Percentiles rank a stretch among this genome's conserved stretches.
phyloP scores from a whole-genome alignment of 2,113 vertebrate genomes.

The Dolichallabes microphthalmus region DNA sequence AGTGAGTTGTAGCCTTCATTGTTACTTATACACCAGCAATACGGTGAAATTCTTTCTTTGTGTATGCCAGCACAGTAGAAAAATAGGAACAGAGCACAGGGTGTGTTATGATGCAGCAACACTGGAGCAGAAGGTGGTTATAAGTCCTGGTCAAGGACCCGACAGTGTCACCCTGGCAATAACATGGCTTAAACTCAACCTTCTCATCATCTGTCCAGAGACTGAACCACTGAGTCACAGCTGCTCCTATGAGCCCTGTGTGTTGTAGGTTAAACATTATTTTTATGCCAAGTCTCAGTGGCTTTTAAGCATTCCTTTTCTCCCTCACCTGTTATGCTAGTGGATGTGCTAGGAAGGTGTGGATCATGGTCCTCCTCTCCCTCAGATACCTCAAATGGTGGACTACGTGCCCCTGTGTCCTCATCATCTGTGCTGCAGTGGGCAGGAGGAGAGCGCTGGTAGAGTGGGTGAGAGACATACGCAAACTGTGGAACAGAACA shows the following conservation, averaged over 20 bases:
- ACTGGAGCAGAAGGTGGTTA: background rate
- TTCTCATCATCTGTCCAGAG: background rate
- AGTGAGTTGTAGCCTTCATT: background rate
- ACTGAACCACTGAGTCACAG: background rate
- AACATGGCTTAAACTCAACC: background rate
- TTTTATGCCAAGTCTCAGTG: no score
- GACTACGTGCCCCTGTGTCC: constrained; percentile 78
- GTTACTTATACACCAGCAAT: background rate
- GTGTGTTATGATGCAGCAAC: background rate
- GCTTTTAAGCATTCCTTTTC: background rate
- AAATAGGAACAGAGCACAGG: background rate
- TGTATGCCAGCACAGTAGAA: background rate
- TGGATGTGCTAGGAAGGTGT: constrained; percentile 70
- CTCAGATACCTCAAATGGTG: constrained; percentile 84
- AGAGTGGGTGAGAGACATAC: constrained; percentile 59
- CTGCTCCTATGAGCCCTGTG: no score
- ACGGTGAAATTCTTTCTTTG: background rate
- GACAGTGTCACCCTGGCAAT: background rate
- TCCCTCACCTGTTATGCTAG: constrained; percentile 75
- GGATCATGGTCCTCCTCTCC: constrained; percentile 77
- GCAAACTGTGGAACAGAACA: constrained; percentile 40
- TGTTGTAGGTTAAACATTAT: no score
- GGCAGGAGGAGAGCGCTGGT: constrained; percentile 69
- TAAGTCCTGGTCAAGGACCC: background rate
- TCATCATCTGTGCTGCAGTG: constrained; percentile 84